Conservation (phyloP, 2,797 vertebrate species). For the Ctenochaetus hawaiiensis region DNA sequence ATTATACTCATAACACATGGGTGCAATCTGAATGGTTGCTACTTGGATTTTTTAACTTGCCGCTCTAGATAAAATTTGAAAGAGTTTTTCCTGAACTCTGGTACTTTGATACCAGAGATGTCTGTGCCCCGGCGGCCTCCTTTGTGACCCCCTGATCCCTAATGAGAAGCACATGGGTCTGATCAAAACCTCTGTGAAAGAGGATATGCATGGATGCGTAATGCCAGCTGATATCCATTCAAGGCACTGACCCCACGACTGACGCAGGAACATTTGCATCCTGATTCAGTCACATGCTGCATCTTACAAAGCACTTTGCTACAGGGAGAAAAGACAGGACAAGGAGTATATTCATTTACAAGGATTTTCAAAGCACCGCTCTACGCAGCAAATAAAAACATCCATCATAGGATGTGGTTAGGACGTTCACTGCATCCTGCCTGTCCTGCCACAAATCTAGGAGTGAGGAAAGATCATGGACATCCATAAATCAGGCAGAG, state of each 20-base stretch:
- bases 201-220: conserved; percentile 29
- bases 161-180: conserved; percentile 32
- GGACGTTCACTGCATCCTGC: conserved; percentile 55
- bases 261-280: conserved; percentile 11
- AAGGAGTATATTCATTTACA: conserved; percentile 15
- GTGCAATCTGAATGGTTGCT: not conserved
- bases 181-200: conserved; percentile 58
- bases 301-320: conserved; percentile 6
- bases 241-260: conserved; percentile 30
- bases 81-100: not conserved
- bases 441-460: conserved; percentile 52
- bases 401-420: conserved; percentile 57
- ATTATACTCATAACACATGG: not conserved
- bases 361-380: conserved; percentile 35
- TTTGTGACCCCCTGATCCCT: conserved; percentile 34
- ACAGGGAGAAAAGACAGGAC: not conserved
- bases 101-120: conserved; percentile 21
- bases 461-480: conserved; percentile 57
- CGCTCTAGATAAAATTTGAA: not conserved
- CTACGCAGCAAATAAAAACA: conserved; percentile 67
- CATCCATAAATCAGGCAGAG: conserved; percentile 80
- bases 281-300: conserved; percentile 1
- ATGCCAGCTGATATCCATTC: conserved; percentile 42
- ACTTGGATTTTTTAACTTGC: not conserved
- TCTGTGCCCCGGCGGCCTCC: conserved; percentile 11